Evolutionary conservation across 2,113 vertebrate genomes (phyloP).

Genomic region (Zosterops japonicus): DNA sequence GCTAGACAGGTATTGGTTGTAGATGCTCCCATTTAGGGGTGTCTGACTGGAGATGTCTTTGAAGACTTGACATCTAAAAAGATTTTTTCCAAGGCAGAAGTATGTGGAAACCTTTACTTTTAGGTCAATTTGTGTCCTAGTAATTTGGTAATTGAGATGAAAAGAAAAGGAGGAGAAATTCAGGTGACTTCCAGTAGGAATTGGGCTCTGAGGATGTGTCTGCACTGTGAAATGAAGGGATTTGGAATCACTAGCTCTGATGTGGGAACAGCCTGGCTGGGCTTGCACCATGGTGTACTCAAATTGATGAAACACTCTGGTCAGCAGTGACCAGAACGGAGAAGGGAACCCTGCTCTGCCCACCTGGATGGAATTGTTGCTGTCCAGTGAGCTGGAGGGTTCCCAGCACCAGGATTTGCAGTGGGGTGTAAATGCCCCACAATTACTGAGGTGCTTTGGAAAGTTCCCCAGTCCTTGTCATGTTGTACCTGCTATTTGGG

Average conservation of each 20-base stretch:
- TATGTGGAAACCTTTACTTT: neutral
- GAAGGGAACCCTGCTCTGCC: neutral
- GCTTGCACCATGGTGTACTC: neutral
- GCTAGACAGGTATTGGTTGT: neutral
- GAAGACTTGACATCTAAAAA: neutral
- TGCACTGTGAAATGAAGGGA: accelerated
- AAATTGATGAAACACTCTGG: neutral
- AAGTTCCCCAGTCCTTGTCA: neutral
- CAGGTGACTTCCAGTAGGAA: neutral
- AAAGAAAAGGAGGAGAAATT: neutral
- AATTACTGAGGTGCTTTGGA: neutral
- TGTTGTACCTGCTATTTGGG: neutral
- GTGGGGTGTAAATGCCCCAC: accelerated
- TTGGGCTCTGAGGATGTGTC: neutral
- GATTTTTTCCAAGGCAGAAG: neutral
- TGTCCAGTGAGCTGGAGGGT: neutral
- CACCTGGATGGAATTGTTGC: neutral
- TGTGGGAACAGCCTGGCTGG: neutral
- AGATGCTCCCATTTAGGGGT: neutral
- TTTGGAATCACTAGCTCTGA: neutral
- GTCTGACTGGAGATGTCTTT: neutral
- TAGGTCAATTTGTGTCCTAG: neutral
- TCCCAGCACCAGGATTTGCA: neutral
- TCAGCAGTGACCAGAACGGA: neutral
- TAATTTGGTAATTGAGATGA: neutral